These are phyloP conservation scores for Psix sp. DNA, from an alignment of 1,140 invertebrate species.

Conservation along the genomic window DNA sequence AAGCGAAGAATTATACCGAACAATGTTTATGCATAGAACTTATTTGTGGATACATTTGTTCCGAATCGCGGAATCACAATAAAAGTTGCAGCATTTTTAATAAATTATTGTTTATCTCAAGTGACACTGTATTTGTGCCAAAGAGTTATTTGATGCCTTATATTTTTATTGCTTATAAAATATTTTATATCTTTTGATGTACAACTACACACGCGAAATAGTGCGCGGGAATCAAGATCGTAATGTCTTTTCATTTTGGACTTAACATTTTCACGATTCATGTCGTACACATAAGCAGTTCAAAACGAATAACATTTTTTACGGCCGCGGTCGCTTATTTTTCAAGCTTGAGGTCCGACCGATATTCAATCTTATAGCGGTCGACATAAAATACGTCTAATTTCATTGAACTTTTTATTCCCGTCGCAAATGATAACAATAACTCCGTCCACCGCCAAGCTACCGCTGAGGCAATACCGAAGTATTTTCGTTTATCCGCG, in stretches of 20 bases:
- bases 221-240: slow-evolving; percentile 40
- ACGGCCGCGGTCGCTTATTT: slow-evolving; percentile 12
- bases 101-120: too few relatives aligned
- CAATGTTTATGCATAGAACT: too few relatives aligned
- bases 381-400: slow-evolving; percentile 17
- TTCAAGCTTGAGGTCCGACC: neutral
- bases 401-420: slow-evolving; percentile 21
- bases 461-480: too few relatives aligned
- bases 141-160: neutral
- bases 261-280: slow-evolving; percentile 29
- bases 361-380: slow-evolving; percentile 29
- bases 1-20: too few relatives aligned
- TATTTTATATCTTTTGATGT: slow-evolving; percentile 40
- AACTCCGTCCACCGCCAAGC: too few relatives aligned
- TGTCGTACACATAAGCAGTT: slow-evolving; percentile 25
- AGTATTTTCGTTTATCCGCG: too few relatives aligned
- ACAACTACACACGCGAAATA: slow-evolving; percentile 31
- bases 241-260: slow-evolving; percentile 54
- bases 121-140: too few relatives aligned
- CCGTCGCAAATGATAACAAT: too few relatives aligned
- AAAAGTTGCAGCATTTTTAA: too few relatives aligned
- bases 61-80: too few relatives aligned
- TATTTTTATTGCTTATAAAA: slow-evolving; percentile 42
- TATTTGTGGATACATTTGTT: too few relatives aligned
- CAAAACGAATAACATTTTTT: slow-evolving; percentile 50